Percentiles rank a stretch among this genome's conserved stretches.
These are phyloP conservation scores for Buceros bicornis DNA, from an alignment of 2,797 vertebrate genomes.

Conservation along the genomic window DNA sequence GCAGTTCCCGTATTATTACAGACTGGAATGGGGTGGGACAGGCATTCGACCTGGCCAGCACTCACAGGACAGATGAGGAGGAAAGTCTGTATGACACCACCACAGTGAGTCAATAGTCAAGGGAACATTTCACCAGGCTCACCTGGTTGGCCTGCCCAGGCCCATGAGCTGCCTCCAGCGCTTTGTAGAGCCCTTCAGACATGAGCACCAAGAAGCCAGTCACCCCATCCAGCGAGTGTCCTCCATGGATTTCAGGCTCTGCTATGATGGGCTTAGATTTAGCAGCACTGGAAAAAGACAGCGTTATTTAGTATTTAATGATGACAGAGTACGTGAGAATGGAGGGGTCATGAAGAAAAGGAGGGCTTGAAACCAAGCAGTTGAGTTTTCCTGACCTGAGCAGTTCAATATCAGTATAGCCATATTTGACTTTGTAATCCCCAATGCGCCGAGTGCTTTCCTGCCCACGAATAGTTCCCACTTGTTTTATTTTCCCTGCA, in stretches of 20 bases:
- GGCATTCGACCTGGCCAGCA: background rate
- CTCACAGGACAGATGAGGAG: background rate
- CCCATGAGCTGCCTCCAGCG: constrained; percentile 93
- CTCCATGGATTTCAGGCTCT: constrained; percentile 93
- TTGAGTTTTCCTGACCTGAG: constrained; percentile 86
- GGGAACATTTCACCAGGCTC: background rate
- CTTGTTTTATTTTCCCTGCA: constrained; percentile 89
- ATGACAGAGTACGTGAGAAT: background rate
- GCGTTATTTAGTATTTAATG: background rate
- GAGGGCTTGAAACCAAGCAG: background rate
- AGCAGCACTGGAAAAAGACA: constrained; percentile 82
- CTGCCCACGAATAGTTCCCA: constrained; percentile 89
- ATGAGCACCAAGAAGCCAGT: constrained; percentile 95
- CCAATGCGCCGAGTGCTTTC: constrained; percentile 94
- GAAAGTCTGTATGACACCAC: fast-evolving
- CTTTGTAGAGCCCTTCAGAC: constrained; percentile 96
- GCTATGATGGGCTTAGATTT: constrained; percentile 92
- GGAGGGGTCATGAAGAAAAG: background rate
- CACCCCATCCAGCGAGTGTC: constrained; percentile 89
- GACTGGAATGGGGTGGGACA: background rate
- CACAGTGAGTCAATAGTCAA: background rate
- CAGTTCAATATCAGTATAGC: constrained; percentile 92
- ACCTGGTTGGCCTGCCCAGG: constrained; percentile 98
- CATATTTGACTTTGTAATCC: constrained; percentile 94
- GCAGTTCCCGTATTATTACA: background rate